Conservation (phyloP, 1,140 invertebrate genomes). For the Ceratina japonica region DNA sequence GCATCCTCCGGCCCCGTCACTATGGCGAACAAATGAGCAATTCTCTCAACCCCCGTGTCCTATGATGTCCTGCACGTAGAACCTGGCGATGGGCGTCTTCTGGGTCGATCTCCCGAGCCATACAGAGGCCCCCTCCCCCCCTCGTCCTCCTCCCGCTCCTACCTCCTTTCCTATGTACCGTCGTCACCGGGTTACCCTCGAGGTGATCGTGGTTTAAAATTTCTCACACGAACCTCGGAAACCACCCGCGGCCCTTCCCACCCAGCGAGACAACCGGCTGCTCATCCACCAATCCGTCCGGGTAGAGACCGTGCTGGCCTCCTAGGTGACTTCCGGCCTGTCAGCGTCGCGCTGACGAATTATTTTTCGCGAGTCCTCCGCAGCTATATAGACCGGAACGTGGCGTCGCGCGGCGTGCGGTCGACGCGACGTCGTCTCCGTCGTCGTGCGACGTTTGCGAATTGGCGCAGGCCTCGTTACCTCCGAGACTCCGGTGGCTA, state of each 20-base stretch:
- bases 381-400: neutral
- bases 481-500: no score
- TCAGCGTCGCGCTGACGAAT: slow-evolving; percentile 53
- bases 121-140: slow-evolving; percentile 44
- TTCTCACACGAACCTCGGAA: slow-evolving; percentile 69
- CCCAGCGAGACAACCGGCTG: slow-evolving; percentile 51
- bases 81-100: slow-evolving; percentile 68
- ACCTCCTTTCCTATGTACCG: slow-evolving; percentile 58
- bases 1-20: slow-evolving; percentile 74
- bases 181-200: slow-evolving; percentile 54
- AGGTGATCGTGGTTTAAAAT: slow-evolving; percentile 74
- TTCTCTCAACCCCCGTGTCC: slow-evolving; percentile 74
- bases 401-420: neutral
- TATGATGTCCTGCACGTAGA: slow-evolving; percentile 75
- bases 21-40: slow-evolving; percentile 75
- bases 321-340: slow-evolving; percentile 40
- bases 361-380: slow-evolving; percentile 54
- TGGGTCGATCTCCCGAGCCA: slow-evolving; percentile 64
- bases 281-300: slow-evolving; percentile 47
- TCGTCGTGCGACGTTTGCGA: neutral
- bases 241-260: slow-evolving; percentile 52
- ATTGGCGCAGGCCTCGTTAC: slow-evolving; percentile 1
- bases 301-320: slow-evolving; percentile 6
- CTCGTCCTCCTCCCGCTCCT: slow-evolving; percentile 37
- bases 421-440: neutral